These are phyloP conservation scores for Characodon lateralis DNA, from an alignment of 2,797 vertebrate genomes.

Conservation along the genomic window DNA sequence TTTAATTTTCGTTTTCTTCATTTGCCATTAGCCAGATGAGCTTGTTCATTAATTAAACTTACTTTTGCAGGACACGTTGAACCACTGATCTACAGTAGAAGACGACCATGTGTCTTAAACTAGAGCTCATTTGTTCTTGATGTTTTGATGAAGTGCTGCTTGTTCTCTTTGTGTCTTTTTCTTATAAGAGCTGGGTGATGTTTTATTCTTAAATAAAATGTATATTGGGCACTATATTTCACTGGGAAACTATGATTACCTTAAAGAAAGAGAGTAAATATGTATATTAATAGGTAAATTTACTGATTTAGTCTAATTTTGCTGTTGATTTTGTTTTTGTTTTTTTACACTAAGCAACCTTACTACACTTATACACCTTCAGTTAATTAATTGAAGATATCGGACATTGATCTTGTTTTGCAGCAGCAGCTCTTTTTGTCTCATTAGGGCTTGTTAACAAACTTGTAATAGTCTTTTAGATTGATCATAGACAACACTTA, in stretches of 20 bases:
- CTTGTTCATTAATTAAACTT: not conserved
- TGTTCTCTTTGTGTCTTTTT: not conserved
- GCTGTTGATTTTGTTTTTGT: not conserved
- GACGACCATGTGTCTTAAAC: not conserved
- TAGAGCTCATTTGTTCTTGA: not conserved
- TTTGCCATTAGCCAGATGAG: constrained; percentile 3
- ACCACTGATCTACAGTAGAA: not conserved
- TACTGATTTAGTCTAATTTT: not conserved
- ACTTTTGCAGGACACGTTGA: not conserved
- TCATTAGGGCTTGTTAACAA: not conserved
- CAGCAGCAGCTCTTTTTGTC: not conserved
- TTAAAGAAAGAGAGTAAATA: not conserved
- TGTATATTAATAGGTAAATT: not conserved
- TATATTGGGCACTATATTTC: constrained; percentile 1
- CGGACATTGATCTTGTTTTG: not conserved
- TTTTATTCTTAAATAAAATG: constrained; percentile 12
- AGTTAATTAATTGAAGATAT: not conserved
- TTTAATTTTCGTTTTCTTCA: not conserved
- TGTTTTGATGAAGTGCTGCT: constrained; percentile 2
- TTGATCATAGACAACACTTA: not conserved
- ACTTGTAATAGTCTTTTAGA: not conserved
- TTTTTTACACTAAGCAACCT: not conserved
- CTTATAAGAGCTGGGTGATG: constrained; percentile 4
- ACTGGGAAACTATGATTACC: not conserved
- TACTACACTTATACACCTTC: not conserved